Percentiles rank a stretch among this genome's conserved stretches.
Evolutionary conservation across 1,140 invertebrate species (phyloP).

Genomic region (Acromyrmex echinatior): DNA sequence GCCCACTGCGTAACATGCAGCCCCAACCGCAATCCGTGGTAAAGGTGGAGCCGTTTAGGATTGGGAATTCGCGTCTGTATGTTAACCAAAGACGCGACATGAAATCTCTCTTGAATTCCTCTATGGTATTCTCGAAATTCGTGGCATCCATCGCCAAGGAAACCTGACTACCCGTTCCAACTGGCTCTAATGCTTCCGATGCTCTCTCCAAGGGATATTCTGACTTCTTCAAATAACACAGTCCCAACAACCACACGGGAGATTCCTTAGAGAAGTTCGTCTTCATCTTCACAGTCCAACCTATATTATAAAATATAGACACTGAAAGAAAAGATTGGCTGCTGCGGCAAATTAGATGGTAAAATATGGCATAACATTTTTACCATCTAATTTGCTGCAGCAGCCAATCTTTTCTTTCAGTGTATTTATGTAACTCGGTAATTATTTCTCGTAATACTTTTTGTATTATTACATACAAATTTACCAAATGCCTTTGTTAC

Average conservation of each 20-base stretch:
- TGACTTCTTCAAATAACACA: constrained; percentile 93
- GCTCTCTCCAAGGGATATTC: constrained; percentile 89
- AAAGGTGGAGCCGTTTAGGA: constrained; percentile 91
- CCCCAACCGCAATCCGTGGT: constrained; percentile 96
- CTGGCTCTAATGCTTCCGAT: constrained; percentile 86
- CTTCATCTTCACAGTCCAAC: constrained; percentile 92
- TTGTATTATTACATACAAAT: not conserved
- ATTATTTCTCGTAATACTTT: not conserved
- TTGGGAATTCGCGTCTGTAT: constrained; percentile 93
- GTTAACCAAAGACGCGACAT: constrained; percentile 93
- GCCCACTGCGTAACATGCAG: constrained; percentile 95
- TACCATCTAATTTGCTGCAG: too few species aligned
- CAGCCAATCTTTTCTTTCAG: too few species aligned
- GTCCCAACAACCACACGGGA: constrained; percentile 93
- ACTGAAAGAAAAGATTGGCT: too few species aligned
- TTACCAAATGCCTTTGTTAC: not conserved
- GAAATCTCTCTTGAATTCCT: constrained; percentile 93
- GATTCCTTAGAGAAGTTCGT: constrained; percentile 95
- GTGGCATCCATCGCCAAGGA: constrained; percentile 79
- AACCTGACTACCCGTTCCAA: constrained; percentile 81
- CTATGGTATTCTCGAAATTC: constrained; percentile 87
- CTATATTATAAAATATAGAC: constrained; percentile 80
- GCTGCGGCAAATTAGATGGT: too few species aligned
- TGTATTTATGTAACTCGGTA: not conserved
- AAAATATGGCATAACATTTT: too few species aligned